Conservation (phyloP, 2,113 vertebrate species). For the Hypanus sabinus region DNA sequence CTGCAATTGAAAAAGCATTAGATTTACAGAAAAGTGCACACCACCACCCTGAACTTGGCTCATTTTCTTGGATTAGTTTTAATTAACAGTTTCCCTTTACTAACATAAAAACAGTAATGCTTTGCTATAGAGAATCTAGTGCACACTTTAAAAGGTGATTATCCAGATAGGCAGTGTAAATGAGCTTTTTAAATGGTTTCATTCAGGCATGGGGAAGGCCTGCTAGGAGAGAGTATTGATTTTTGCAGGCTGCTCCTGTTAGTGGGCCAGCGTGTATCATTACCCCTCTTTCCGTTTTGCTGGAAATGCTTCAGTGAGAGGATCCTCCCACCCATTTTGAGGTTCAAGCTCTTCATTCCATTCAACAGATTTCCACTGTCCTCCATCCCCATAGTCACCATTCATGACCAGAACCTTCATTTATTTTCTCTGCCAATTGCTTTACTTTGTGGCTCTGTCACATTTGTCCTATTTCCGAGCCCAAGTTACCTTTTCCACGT, state of each 20-base stretch:
- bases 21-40: neutral
- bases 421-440: neutral
- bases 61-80: neutral
- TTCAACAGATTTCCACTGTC: neutral
- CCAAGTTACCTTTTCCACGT: neutral
- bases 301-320: neutral
- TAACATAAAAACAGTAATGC: neutral
- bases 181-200: neutral
- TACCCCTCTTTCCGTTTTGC: neutral
- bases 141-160: neutral
- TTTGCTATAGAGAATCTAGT: neutral
- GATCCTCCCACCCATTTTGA: too few relatives aligned
- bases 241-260: neutral
- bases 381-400: neutral
- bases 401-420: neutral
- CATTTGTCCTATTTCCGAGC: neutral
- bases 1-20: neutral
- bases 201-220: neutral
- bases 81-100: neutral
- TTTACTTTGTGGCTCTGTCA: neutral
- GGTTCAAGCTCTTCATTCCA: neutral
- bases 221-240: neutral
- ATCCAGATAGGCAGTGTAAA: neutral
- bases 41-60: neutral
- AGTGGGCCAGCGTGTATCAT: neutral